Evolutionary conservation across 1,140 invertebrate genomes (phyloP).

Genomic region (Temnothorax longispinosus): DNA sequence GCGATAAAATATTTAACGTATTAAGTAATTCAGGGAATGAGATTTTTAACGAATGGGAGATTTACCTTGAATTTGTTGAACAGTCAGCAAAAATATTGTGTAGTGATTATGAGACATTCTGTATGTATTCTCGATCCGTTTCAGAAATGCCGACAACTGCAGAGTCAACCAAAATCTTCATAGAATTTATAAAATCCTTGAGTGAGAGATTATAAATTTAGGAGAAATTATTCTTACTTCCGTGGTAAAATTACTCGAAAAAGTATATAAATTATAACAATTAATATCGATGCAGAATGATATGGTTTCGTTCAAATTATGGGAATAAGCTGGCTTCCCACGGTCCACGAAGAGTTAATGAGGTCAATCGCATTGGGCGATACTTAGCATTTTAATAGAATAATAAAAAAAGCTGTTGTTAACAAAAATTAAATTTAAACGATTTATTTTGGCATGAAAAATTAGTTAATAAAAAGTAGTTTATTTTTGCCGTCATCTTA

Average conservation of each 20-base stretch:
- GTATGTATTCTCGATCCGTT: neutral
- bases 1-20: neutral
- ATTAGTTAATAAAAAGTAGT: slow-evolving; percentile 1
- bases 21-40: neutral
- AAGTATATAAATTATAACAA: neutral
- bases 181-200: slow-evolving; percentile 10
- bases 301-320: neutral
- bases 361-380: slow-evolving; percentile 1
- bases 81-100: neutral
- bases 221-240: neutral
- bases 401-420: neutral
- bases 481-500: neutral
- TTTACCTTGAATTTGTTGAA: slow-evolving; percentile 10
- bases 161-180: neutral
- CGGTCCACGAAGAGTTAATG: neutral
- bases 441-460: neutral
- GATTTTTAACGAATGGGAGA: slow-evolving; percentile 1
- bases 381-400: slow-evolving; percentile 14
- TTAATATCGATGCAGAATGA: neutral
- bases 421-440: slow-evolving; percentile 6
- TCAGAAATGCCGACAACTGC: neutral
- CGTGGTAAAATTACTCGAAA: neutral
- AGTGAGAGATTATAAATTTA: neutral
- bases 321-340: neutral
- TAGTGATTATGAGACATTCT: neutral